Base-by-base conservation (phyloP, 2,113 vertebrate species). In the Pagrus major region DNA sequence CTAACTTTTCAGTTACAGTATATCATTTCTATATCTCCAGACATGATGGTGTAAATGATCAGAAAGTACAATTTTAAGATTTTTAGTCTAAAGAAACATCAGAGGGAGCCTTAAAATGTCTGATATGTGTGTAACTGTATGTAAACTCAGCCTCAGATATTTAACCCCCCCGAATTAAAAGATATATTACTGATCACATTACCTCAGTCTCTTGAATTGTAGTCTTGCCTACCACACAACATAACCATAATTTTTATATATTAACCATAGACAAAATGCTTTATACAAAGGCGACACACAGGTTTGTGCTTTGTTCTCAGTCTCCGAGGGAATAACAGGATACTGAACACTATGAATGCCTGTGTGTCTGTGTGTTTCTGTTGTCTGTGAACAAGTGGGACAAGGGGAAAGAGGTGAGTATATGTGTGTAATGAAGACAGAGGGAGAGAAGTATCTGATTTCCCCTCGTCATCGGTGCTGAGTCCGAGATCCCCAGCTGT, bases 401-500 rank as follows among this genome's bases (percentile, higher is more conserved):
- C 59, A 74, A 54, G 67, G 49, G 42, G 37, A 51, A 52, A 83
- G 49, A 83, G 23, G 35, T 78, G 74, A 31, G 60, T 61, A 31
- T 72, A 20, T 77, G 60, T 63, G 44, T 74, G 67, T 76, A 54
- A 80, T 69, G 51, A 73, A 79, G 81, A 80, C 54, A 71, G 71
- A 83, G 74, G 35, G 71, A 84, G 73, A 68, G 51, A 72, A 15
- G 86, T 84, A 78, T 94, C 93, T 89, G 80, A 92, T 94, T 94
- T 91, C 92, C 51, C 86, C 61, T 78, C 84, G 76, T 91, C 91
- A 89, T 92, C 73, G 14, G 74, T 55, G 81, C 46, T 78, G 70
- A 66, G 78, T 70, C 74, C 69, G 65, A 89, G 79, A 81, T 85
- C 82, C 82, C 76, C 94, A 95, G 93, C 93, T 95, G 94, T 94